Evolutionary conservation across 2,797 vertebrate species (phyloP), one percentile per base, ranked within the genome.

Genomic region (Tadarida brasiliensis): DNA sequence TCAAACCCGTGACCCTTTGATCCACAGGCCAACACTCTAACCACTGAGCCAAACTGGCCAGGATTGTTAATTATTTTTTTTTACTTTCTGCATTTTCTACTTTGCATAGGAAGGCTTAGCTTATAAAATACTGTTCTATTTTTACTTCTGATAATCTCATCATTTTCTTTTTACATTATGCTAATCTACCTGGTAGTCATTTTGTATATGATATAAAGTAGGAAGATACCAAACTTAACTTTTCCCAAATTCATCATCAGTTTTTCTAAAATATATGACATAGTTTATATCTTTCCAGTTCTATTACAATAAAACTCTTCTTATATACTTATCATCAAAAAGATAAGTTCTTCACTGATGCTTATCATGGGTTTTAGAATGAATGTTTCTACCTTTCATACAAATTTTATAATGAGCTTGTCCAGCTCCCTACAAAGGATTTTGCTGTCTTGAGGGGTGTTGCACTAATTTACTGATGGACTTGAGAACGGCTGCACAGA

Each of bases 401-500:
- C 1, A 22, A 5, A 81, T 26, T 80, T 35, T 59, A 11, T 39
- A 56, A 39, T 15, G 61, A 65, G 33, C 35, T 65, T 39, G 2
- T 17, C 44, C 15, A 12, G 5, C 22, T 47, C 14, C 44, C 12
- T 33, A 8, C 15, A 11, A 51, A 3, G 4, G 16, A 7, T 30
- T 49, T 59, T n/a, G 63, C 8, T 26, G 0, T 7, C 20, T 14
- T 17, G 2, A 5, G 1, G 44, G 19, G 8, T 3, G 3, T 12
- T 0, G 4, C 7, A 4, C 28, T 73, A 6, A 33, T 9, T 26
- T 49, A 10, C 7, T 30, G 44, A 20, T 1, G 24, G 24, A 24
- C 22, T 10, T 28, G 33, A 85, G 82, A 33, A 33, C 30, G 1
- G 4, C 12, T 51, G n/a, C 14, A 1, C 73, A 1, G 1, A 16